Conservation (phyloP, 2,888 invertebrate species). For the Elmis aenea region DNA sequence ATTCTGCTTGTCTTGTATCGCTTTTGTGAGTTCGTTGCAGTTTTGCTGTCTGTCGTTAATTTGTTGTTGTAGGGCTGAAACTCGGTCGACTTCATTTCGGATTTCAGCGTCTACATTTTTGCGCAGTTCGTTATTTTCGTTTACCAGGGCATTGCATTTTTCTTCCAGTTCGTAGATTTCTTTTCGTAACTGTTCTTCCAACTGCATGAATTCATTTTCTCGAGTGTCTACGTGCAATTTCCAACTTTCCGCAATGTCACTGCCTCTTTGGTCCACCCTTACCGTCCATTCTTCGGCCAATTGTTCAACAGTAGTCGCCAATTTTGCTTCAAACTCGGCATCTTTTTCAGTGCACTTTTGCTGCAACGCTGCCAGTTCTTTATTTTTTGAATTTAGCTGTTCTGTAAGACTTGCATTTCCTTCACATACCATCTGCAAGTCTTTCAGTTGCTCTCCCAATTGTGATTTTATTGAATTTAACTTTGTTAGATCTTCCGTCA, state of each 20-base stretch:
- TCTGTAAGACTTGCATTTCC: no score
- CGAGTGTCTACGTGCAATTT: constrained; percentile 61
- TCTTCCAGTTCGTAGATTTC: constrained; percentile 51
- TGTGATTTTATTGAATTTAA: background rate
- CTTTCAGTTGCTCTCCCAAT: constrained; percentile 7
- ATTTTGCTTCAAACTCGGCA: no score
- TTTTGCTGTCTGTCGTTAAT: constrained; percentile 36
- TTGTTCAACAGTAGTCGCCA: constrained; percentile 26
- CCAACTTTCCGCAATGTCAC: constrained; percentile 66
- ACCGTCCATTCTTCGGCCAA: constrained; percentile 47
- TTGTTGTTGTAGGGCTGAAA: constrained; percentile 40
- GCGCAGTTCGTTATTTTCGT: constrained; percentile 44
- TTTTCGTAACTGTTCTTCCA: constrained; percentile 49
- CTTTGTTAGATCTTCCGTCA: constrained; percentile 44
- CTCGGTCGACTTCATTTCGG: constrained; percentile 40
- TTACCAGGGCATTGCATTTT: constrained; percentile 40
- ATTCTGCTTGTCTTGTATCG: constrained; percentile 32
- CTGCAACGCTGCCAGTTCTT: no score
- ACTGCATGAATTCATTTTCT: constrained; percentile 56
- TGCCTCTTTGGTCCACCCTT: constrained; percentile 61
- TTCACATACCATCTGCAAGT: no score
- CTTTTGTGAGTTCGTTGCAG: constrained; percentile 34
- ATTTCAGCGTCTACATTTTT: constrained; percentile 44
- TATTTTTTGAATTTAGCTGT: no score
- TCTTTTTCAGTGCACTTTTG: no score